These are phyloP conservation scores for Botia kubotai DNA, from an alignment of 2,797 vertebrate genomes.

Conservation along the genomic window DNA sequence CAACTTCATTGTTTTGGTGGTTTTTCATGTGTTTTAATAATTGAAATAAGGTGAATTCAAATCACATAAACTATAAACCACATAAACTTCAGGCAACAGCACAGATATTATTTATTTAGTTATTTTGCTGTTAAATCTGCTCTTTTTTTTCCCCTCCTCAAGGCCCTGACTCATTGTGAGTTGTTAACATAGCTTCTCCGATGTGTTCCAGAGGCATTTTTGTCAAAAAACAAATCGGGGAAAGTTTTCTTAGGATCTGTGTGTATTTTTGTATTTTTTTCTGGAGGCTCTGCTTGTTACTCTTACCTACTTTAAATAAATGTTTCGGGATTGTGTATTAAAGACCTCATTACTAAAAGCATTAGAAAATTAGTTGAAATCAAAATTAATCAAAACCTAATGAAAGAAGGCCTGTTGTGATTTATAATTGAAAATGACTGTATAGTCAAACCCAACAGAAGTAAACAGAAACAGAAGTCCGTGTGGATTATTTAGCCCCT, in stretches of 20 bases:
- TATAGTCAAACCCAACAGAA: neutral
- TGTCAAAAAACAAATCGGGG: neutral
- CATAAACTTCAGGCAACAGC: constrained; percentile 4
- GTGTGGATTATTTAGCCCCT: neutral
- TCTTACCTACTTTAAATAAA: neutral
- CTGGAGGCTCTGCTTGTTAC: constrained; percentile 14
- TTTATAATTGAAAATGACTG: neutral
- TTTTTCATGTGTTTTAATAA: constrained; percentile 14
- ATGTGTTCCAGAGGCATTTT: neutral
- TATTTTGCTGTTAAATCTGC: neutral
- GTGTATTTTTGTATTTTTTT: neutral
- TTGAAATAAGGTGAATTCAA: neutral
- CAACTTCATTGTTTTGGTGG: constrained; percentile 58
- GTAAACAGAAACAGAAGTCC: neutral
- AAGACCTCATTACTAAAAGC: too few species aligned
- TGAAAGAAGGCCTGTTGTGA: neutral
- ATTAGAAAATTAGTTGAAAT: too few species aligned
- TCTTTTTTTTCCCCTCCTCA: neutral
- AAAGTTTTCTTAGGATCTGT: neutral
- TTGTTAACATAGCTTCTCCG: neutral
- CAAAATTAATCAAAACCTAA: too few species aligned
- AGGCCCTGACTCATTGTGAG: neutral
- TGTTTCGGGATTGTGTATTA: too few species aligned
- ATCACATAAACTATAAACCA: neutral
- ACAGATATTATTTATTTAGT: neutral